These are phyloP conservation scores for Fopius arisanus DNA, from an alignment of 1,140 invertebrate genomes.

Conservation along the genomic window DNA sequence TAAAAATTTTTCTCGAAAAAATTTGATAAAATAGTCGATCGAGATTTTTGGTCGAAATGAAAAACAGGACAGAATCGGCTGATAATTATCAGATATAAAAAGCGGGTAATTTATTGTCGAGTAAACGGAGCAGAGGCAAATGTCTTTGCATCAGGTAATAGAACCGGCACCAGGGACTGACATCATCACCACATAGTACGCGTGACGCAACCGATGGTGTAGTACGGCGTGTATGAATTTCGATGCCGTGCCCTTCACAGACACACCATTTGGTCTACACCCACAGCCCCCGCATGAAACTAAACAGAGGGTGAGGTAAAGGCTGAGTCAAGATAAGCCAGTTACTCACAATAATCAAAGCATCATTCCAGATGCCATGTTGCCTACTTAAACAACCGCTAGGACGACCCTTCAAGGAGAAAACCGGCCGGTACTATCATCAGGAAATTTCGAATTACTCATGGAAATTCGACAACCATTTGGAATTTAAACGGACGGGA, in stretches of 20 bases:
- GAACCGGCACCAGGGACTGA: slow-evolving; percentile 36
- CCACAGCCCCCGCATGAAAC: neutral
- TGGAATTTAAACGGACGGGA: neutral
- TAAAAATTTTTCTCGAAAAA: no score
- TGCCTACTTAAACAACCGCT: neutral
- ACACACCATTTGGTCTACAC: neutral
- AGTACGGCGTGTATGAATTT: slow-evolving; percentile 39
- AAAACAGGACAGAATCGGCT: neutral
- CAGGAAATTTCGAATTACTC: neutral
- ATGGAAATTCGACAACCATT: neutral
- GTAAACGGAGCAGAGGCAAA: slow-evolving; percentile 39
- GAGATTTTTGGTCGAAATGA: no score
- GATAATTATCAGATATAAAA: neutral
- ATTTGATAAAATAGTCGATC: no score
- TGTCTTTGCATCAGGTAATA: slow-evolving; percentile 55
- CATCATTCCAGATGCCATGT: neutral
- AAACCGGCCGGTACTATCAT: neutral
- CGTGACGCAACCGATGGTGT: slow-evolving; percentile 49
- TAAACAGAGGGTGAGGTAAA: neutral
- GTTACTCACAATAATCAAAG: neutral
- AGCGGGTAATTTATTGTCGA: neutral
- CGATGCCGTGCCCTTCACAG: slow-evolving; percentile 2
- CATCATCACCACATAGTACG: slow-evolving; percentile 54
- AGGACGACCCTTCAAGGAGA: neutral
- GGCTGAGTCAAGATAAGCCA: neutral